phyloP scores from a whole-genome alignment of 2,888 invertebrate genomes.

The Chymomyza procnemis region DNA sequence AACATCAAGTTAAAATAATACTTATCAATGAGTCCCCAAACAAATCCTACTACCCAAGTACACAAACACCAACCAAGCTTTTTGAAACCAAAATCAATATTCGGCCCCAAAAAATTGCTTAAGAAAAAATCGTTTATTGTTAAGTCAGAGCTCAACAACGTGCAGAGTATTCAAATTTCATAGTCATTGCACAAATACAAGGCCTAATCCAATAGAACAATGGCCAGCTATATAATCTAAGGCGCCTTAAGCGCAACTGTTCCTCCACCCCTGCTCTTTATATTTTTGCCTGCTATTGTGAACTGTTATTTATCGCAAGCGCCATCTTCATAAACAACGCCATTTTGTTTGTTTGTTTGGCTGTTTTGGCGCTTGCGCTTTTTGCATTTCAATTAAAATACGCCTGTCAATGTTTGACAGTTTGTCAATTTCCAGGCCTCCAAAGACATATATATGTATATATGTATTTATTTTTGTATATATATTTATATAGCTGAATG shows the following conservation, averaged over 20 bases:
- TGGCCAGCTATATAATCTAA: constrained; percentile 13
- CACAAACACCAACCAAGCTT: too few species aligned
- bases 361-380: constrained; percentile 70
- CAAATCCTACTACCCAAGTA: too few species aligned
- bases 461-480: not conserved
- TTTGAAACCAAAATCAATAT: too few species aligned
- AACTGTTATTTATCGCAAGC: constrained; percentile 56
- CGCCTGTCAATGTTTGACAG: constrained; percentile 69
- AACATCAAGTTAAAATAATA: too few species aligned
- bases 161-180: not conserved
- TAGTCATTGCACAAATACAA: not conserved
- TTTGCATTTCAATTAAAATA: constrained; percentile 72
- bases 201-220: not conserved
- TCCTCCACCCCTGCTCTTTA: too few species aligned
- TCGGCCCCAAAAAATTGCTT: too few species aligned
- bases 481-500: too few species aligned
- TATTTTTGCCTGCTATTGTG: constrained; percentile 35
- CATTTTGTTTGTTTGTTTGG: constrained; percentile 62
- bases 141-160: too few species aligned
- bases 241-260: constrained; percentile 9
- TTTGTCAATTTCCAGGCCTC: constrained; percentile 54
- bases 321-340: constrained; percentile 56
- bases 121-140: too few species aligned
- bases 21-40: too few species aligned
- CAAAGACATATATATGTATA: constrained; percentile 1